phyloP scores from a whole-genome alignment of 2,888 invertebrate species.

The Drosophila cognata region DNA sequence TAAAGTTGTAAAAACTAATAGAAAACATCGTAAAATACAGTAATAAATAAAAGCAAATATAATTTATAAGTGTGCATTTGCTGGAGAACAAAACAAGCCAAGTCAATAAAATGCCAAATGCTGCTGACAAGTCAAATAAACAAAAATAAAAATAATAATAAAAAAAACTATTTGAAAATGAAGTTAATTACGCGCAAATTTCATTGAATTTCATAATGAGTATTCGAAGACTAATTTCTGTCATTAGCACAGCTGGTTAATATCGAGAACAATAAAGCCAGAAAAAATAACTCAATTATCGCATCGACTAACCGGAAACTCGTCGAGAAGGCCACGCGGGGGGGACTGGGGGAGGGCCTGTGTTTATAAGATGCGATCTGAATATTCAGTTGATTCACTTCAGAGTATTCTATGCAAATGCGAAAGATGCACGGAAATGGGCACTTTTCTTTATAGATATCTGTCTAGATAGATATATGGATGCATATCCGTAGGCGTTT shows the following conservation, averaged over 20 bases:
- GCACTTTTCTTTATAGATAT: slow-evolving; percentile 8
- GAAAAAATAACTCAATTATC: slow-evolving; percentile 47
- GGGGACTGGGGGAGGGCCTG: neutral
- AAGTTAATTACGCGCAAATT: slow-evolving; percentile 34
- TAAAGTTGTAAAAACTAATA: neutral
- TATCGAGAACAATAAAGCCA: slow-evolving; percentile 19
- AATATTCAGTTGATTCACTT: slow-evolving; percentile 23
- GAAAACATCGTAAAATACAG: neutral
- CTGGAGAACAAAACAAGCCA: neutral
- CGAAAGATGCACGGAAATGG: slow-evolving; percentile 18
- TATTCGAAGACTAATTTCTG: slow-evolving; percentile 37
- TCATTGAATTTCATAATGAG: slow-evolving; percentile 25
- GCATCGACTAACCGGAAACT: slow-evolving; percentile 42
- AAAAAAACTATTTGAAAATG: slow-evolving; percentile 2
- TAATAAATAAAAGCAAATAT: neutral
- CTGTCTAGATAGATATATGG: neutral
- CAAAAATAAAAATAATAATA: slow-evolving; percentile 9
- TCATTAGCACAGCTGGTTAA: slow-evolving; percentile 53
- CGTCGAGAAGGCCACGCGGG: neutral
- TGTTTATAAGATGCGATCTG: slow-evolving; percentile 17
- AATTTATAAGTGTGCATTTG: neutral
- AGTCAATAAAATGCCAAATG: neutral
- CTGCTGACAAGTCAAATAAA: slow-evolving; percentile 6
- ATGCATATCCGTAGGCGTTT: neutral
- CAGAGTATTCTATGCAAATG: slow-evolving; percentile 27